Percentiles rank a stretch among this genome's conserved stretches.
phyloP scores from a whole-genome alignment of 1,140 invertebrate species.

The Rhopalosiphum padi region DNA sequence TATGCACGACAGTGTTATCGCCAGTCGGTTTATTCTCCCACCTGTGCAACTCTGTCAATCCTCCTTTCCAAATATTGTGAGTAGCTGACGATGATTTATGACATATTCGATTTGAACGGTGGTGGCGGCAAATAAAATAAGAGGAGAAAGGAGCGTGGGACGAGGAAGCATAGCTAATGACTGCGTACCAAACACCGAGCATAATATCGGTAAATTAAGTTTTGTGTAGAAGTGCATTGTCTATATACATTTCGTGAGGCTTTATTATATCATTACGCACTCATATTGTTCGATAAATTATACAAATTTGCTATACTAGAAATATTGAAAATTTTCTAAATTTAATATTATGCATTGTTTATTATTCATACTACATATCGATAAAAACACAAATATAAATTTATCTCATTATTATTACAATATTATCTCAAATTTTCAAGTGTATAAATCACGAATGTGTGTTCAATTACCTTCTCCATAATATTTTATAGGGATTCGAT shows the following conservation, averaged over 20 bases:
- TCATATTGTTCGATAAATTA: not conserved
- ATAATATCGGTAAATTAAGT: slow-evolving; percentile 21
- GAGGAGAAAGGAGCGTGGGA: slow-evolving; percentile 49
- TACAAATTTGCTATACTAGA: not conserved
- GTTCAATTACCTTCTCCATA: too few relatives aligned
- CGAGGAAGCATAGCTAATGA: slow-evolving; percentile 31
- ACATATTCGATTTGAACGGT: slow-evolving; percentile 11
- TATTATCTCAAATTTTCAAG: too few relatives aligned
- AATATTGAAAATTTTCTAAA: not conserved
- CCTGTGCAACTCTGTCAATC: not conserved
- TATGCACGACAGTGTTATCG: not conserved
- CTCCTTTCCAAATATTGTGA: slow-evolving; percentile 10
- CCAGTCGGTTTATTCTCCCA: not conserved
- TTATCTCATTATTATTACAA: too few relatives aligned
- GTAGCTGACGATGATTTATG: slow-evolving; percentile 32
- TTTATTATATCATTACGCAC: not conserved
- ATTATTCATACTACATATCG: not conserved
- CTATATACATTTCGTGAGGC: not conserved
- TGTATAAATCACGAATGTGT: too few relatives aligned
- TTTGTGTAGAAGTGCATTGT: not conserved
- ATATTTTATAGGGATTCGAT: too few relatives aligned
- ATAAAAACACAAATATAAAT: not conserved
- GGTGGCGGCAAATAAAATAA: slow-evolving; percentile 19
- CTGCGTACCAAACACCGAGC: not conserved
- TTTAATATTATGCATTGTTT: not conserved